Percentiles rank a stretch among this genome's conserved stretches.
phyloP scores from a whole-genome alignment of 2,113 vertebrate genomes.

The Atrichornis clamosus region DNA sequence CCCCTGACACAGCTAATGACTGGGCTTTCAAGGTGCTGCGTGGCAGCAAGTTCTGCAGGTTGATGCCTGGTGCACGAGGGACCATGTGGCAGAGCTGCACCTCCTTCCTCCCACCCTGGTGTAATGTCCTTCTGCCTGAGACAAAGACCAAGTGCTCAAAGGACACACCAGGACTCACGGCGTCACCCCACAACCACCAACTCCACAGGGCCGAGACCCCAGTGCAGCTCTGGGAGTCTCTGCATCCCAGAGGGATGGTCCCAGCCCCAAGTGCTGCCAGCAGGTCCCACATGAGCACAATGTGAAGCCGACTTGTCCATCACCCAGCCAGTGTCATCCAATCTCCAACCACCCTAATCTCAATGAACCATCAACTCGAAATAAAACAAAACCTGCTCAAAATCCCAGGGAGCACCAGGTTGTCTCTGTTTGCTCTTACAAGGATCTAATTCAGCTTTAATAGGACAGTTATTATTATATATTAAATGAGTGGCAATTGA shows the following conservation, averaged over 20 bases:
- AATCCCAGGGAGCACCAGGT: background rate
- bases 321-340: background rate
- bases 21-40: background rate
- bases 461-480: slow-evolving; percentile 18
- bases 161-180: fast-evolving
- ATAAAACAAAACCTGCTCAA: background rate
- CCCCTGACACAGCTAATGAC: background rate
- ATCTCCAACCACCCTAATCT: background rate
- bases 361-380: background rate
- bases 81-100: fast-evolving
- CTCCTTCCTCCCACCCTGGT: background rate
- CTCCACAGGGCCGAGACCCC: fast-evolving
- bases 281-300: fast-evolving
- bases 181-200: background rate
- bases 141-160: background rate
- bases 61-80: background rate
- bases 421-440: background rate
- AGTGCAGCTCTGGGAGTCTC: background rate
- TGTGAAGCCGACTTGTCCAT: background rate
- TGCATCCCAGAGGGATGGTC: fast-evolving
- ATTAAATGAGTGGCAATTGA: slow-evolving; percentile 49
- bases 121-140: background rate
- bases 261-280: background rate
- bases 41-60: slow-evolving; percentile 11
- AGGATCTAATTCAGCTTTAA: slow-evolving; percentile 46